Conservation (phyloP, 2,797 vertebrate species). For the Sebastes steindachneri region DNA sequence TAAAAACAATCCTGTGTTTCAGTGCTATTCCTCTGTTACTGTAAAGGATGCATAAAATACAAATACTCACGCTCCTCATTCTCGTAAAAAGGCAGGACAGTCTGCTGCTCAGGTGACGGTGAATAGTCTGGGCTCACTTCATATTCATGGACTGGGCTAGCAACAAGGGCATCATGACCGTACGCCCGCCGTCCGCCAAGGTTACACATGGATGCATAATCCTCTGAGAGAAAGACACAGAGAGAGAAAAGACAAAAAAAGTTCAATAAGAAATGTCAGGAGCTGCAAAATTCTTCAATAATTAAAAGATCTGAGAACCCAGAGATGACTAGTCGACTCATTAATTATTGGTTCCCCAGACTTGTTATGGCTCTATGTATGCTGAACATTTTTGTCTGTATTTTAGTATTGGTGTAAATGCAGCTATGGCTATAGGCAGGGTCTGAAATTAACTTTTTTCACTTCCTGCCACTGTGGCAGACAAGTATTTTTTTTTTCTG, state of each 20-base stretch:
- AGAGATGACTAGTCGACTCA: neutral
- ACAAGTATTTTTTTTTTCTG: no score
- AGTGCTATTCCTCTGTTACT: neutral
- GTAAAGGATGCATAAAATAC: neutral
- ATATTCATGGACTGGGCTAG: conserved; percentile 79
- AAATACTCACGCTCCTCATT: conserved; percentile 76
- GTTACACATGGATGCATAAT: conserved; percentile 94
- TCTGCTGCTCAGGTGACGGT: conserved; percentile 43
- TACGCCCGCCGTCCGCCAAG: conserved; percentile 85
- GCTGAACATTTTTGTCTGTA: neutral
- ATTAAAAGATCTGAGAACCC: neutral
- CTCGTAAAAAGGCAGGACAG: conserved; percentile 55
- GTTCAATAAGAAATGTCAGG: neutral
- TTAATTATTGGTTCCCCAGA: neutral
- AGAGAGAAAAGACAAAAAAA: neutral
- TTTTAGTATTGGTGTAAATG: neutral
- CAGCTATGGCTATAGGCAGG: neutral
- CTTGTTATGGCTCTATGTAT: neutral
- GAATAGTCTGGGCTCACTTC: conserved; percentile 67
- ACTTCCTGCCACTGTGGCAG: no score
- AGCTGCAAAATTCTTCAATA: neutral
- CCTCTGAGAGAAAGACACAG: conserved; percentile 74
- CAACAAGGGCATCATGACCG: conserved; percentile 89
- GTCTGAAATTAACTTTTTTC: no score
- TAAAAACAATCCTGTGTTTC: neutral